These are phyloP conservation scores for Exephanes ischioxanthus DNA, from an alignment of 2,888 invertebrate genomes.

Conservation along the genomic window DNA sequence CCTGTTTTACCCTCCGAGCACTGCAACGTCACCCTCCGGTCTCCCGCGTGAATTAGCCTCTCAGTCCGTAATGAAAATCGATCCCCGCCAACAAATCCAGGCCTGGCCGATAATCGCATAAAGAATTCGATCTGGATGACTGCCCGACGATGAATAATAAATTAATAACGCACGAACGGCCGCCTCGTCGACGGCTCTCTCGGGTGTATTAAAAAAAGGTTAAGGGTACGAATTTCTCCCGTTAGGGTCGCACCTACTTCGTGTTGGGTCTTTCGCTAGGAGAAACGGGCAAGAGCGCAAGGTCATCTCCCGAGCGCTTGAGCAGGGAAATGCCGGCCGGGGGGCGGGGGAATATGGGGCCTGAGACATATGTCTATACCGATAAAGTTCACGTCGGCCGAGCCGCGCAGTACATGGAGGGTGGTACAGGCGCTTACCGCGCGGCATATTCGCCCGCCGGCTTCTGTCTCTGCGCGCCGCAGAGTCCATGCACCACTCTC, in stretches of 20 bases:
- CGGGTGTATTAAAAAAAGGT: constrained; percentile 56
- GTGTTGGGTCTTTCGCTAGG: neutral
- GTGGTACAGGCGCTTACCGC: constrained; percentile 15
- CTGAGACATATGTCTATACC: neutral
- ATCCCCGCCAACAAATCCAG: neutral
- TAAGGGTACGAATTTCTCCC: constrained; percentile 52
- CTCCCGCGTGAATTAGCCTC: neutral
- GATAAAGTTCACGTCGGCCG: constrained; percentile 8
- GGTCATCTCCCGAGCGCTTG: constrained; percentile 2
- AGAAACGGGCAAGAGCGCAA: neutral
- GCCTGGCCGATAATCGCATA: constrained; percentile 17
- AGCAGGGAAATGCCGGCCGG: constrained; percentile 1
- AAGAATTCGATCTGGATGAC: constrained; percentile 23
- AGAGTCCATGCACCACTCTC: constrained; percentile 1
- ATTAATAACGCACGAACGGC: constrained; percentile 45
- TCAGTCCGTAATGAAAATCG: neutral
- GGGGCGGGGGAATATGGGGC: neutral
- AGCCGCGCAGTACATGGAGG: neutral
- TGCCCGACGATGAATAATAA: constrained; percentile 42
- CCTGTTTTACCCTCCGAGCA: neutral
- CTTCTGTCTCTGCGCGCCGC: constrained; percentile 15
- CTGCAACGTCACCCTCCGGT: neutral
- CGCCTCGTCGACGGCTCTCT: constrained; percentile 32
- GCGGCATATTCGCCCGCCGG: neutral
- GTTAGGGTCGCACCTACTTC: neutral